Percentiles rank a stretch among this genome's conserved stretches.
Conservation (phyloP, 2,797 vertebrate genomes). For the Sardinella longiceps region DNA sequence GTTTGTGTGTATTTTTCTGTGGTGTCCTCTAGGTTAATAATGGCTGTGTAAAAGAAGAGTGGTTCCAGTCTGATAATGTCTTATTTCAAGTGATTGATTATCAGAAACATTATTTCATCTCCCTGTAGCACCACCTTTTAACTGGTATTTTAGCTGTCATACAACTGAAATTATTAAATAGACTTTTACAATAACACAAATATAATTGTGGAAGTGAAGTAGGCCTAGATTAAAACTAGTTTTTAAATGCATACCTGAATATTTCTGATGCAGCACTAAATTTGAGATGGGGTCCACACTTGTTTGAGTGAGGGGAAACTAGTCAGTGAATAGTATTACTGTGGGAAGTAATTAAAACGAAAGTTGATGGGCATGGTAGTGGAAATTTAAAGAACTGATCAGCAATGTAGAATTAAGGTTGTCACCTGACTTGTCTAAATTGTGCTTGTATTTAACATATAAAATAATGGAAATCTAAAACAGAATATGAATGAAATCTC, state of each 20-base stretch:
- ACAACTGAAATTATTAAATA: neutral
- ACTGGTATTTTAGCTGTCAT: neutral
- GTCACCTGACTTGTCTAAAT: neutral
- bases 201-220: neutral
- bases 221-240: neutral
- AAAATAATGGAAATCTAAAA: slow-evolving; percentile 11
- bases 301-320: neutral
- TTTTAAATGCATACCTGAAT: neutral
- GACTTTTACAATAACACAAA: neutral
- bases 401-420: neutral
- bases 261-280: neutral
- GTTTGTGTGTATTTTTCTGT: slow-evolving; percentile 57
- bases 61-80: neutral
- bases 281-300: neutral
- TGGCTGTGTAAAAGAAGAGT: neutral
- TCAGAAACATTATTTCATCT: neutral
- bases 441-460: neutral
- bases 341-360: neutral
- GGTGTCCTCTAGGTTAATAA: neutral
- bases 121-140: neutral
- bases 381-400: neutral
- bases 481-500: neutral
- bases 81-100: neutral
- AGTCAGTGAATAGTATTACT: neutral
- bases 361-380: neutral